phyloP scores from a whole-genome alignment of 2,888 invertebrate genomes.

The Drosophila anomalata region DNA sequence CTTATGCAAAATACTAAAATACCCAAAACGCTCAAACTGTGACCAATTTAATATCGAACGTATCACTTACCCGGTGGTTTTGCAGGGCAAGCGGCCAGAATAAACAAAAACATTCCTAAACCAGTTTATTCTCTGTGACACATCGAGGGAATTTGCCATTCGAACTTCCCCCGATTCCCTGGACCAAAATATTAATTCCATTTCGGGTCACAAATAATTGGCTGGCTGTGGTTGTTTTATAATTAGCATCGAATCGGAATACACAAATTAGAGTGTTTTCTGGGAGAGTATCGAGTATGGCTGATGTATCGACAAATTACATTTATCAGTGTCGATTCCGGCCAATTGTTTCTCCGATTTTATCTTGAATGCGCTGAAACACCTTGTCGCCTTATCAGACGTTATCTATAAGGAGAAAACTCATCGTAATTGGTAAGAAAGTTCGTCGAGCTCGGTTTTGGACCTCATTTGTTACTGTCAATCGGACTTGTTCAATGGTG shows the following conservation, averaged over 20 bases:
- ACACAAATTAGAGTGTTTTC: constrained; percentile 3
- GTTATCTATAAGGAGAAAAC: constrained; percentile 15
- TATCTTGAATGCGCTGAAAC: background rate
- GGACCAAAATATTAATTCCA: background rate
- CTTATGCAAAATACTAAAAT: constrained; percentile 51
- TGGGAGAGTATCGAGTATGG: background rate
- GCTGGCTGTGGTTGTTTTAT: constrained; percentile 10
- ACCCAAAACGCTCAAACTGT: constrained; percentile 10
- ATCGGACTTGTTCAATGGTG: constrained; percentile 16
- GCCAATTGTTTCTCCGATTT: background rate
- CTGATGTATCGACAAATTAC: background rate
- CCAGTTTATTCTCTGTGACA: constrained; percentile 32
- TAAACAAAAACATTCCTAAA: constrained; percentile 35
- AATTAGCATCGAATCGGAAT: constrained; percentile 13
- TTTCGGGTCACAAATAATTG: constrained; percentile 26
- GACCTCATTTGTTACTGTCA: constrained; percentile 26
- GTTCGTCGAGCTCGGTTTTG: constrained; percentile 3
- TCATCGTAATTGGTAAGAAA: constrained; percentile 11
- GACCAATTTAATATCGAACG: constrained; percentile 12
- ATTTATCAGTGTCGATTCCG: constrained; percentile 8
- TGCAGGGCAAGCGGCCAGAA: constrained; percentile 13
- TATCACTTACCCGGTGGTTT: constrained; percentile 18
- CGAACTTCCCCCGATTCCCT: constrained; percentile 27
- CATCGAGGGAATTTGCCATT: constrained; percentile 33
- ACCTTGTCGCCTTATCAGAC: constrained; percentile 17